Conservation (phyloP, 2,888 invertebrate species). For the Nematopogon swammerdamellus region DNA sequence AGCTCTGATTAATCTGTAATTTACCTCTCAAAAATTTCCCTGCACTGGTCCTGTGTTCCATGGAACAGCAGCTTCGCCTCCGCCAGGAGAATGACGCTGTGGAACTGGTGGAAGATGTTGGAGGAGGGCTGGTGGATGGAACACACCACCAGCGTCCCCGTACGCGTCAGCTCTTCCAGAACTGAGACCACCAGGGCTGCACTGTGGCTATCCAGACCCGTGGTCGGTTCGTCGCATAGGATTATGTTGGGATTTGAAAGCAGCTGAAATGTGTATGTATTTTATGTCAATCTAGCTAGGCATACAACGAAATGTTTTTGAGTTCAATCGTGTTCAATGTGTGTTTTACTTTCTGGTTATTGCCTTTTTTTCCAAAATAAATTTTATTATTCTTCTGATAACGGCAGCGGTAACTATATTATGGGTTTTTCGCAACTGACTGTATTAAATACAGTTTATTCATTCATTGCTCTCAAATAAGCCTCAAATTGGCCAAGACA, state of each 20-base stretch:
- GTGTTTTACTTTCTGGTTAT: too few relatives aligned
- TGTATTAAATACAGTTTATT: too few relatives aligned
- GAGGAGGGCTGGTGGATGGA: conserved; percentile 91
- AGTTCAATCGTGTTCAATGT: too few relatives aligned
- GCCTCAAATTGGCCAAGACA: too few relatives aligned
- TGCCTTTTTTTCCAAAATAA: too few relatives aligned
- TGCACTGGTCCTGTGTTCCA: conserved; percentile 66
- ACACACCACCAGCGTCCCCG: conserved; percentile 74
- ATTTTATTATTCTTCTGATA: too few relatives aligned
- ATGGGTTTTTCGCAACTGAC: too few relatives aligned
- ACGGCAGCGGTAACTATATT: too few relatives aligned
- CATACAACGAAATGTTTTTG: too few relatives aligned
- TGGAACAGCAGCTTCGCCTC: conserved; percentile 74
- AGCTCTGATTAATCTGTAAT: too few relatives aligned
- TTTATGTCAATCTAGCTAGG: too few relatives aligned
- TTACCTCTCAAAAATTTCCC: conserved; percentile 63
- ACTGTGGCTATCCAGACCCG: conserved; percentile 87
- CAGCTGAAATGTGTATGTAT: conserved; percentile 49
- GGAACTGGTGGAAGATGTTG: conserved; percentile 76
- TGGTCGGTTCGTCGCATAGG: conserved; percentile 92
- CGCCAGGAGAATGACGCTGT: conserved; percentile 70
- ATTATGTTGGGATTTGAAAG: conserved; percentile 82
- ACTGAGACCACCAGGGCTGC: conserved; percentile 74
- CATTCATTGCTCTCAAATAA: too few relatives aligned
- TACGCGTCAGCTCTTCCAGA: conserved; percentile 55